Conservation (phyloP, 2,888 invertebrate genomes). For the Myopa tessellatipennis region DNA sequence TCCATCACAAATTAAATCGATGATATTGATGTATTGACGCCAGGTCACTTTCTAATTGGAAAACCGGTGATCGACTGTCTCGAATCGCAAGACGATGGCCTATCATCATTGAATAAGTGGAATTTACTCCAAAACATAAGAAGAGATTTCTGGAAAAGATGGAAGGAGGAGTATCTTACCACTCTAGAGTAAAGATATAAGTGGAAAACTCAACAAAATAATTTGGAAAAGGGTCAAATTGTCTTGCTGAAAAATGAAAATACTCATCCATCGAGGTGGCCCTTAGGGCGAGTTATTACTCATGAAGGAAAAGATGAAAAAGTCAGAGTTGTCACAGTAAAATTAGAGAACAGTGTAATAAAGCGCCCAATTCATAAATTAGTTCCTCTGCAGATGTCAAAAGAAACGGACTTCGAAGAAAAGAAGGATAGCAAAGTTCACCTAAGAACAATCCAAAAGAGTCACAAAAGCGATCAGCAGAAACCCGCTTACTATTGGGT, state of each 20-base stretch:
- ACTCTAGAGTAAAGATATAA: too few relatives aligned
- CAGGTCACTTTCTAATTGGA: neutral
- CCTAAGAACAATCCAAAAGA: neutral
- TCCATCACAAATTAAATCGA: neutral
- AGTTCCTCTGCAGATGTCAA: neutral
- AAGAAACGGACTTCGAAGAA: neutral
- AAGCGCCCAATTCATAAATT: neutral
- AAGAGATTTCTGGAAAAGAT: too few relatives aligned
- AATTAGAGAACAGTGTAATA: conserved; percentile 6
- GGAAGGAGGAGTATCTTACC: too few relatives aligned
- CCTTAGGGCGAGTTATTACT: too few relatives aligned
- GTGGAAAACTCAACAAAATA: too few relatives aligned
- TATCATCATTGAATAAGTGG: neutral
- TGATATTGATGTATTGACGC: neutral
- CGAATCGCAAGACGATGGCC: neutral
- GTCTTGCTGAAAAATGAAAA: too few relatives aligned
- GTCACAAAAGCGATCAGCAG: neutral
- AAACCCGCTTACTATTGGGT: too few relatives aligned
- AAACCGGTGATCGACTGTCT: neutral
- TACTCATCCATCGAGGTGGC: too few relatives aligned
- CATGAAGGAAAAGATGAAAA: too few relatives aligned
- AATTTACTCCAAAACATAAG: neutral
- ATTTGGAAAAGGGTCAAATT: too few relatives aligned
- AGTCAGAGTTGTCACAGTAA: neutral
- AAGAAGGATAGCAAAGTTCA: neutral